Evolutionary conservation across 2,888 invertebrate genomes (phyloP).

Genomic region (Frankliniella intonsa): DNA sequence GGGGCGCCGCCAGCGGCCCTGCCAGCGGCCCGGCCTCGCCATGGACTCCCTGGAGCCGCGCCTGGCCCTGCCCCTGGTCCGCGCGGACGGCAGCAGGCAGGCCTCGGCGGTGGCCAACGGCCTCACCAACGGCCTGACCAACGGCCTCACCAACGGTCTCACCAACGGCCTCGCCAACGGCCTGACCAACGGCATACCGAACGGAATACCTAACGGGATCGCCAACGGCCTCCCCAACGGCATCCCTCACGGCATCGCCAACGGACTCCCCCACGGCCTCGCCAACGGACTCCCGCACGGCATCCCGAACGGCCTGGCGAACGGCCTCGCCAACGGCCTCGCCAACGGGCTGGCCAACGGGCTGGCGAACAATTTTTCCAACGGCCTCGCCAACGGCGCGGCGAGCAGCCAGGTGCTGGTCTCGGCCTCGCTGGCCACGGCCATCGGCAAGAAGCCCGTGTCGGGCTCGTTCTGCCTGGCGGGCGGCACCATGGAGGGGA

Average conservation of each 20-base stretch:
- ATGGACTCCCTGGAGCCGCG: conserved; percentile 82
- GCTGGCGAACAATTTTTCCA: conserved; percentile 28
- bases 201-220: conserved; percentile 25
- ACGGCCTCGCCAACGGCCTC: not conserved
- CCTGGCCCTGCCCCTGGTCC: conserved; percentile 61
- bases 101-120: conserved; percentile 27
- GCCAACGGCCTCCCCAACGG: conserved; percentile 27
- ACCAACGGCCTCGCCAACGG: not conserved
- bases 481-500: conserved; percentile 89
- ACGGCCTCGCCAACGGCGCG: conserved; percentile 21
- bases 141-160: not conserved
- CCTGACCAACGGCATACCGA: conserved; percentile 6
- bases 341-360: conserved; percentile 9
- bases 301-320: not conserved
- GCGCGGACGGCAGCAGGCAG: conserved; percentile 45
- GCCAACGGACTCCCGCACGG: conserved; percentile 10
- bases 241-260: conserved; percentile 11
- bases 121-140: conserved; percentile 28
- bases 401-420: conserved; percentile 33
- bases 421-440: conserved; percentile 41
- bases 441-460: conserved; percentile 73
- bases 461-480: conserved; percentile 85
- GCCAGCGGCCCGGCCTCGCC: not conserved
- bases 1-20: not conserved
- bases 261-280: not conserved